phyloP scores from a whole-genome alignment of 2,797 vertebrate species.

The Crocidura indochinensis region DNA sequence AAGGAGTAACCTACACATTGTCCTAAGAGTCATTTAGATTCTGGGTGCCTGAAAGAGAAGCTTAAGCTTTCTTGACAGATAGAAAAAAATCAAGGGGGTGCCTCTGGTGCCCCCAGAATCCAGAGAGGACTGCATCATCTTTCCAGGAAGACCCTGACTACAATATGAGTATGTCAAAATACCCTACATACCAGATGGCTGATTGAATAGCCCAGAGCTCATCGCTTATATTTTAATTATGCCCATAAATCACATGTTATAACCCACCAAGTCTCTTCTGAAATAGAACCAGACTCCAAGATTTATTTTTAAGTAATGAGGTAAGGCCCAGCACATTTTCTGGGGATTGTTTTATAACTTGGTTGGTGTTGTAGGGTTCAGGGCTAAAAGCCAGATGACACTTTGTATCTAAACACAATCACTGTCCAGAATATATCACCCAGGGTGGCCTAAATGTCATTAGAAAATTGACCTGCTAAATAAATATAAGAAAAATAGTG shows the following conservation, averaged over 20 bases:
- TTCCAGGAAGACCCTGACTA: background rate
- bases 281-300: constrained; percentile 56
- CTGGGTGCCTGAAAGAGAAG: background rate
- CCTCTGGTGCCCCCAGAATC: background rate
- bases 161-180: background rate
- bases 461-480: constrained; percentile 43
- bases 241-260: constrained; percentile 83
- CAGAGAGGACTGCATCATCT: background rate
- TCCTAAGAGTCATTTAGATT: background rate
- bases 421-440: constrained; percentile 1
- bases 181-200: constrained; percentile 48
- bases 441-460: constrained; percentile 49
- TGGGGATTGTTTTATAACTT: background rate
- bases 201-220: constrained; percentile 60
- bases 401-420: constrained; percentile 18
- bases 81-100: background rate
- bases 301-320: constrained; percentile 79
- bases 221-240: constrained; percentile 63
- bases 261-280: constrained; percentile 67
- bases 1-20: background rate
- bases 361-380: accelerated
- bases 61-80: constrained; percentile 13
- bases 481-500: constrained; percentile 75
- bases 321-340: background rate
- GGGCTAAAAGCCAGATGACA: constrained; percentile 64